A percentile compares a stretch with the other conserved stretches of the same genome.
Evolutionary conservation across 1,140 invertebrate genomes (phyloP).

Genomic region (Harpegnathos saltator): DNA sequence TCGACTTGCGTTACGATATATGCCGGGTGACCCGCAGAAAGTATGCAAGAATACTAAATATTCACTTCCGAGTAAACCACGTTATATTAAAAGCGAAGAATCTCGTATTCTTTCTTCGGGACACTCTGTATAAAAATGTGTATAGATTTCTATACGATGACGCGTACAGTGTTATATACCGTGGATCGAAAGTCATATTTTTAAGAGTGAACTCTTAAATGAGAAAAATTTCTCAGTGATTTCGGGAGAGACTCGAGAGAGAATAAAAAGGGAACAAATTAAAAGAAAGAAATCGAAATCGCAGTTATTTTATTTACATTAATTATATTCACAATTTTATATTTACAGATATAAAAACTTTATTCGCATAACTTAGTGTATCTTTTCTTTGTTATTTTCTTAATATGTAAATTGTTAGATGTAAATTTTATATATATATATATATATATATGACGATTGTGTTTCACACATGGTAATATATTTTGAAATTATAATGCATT

Average conservation of each 20-base stretch:
- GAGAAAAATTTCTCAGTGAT: not conserved
- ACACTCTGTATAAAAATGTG: slow-evolving; percentile 72
- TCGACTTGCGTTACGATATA: slow-evolving; percentile 75
- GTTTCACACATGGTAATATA: slow-evolving; percentile 66
- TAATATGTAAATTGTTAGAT: slow-evolving; percentile 64
- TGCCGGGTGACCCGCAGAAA: slow-evolving; percentile 58
- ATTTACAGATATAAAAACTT: not conserved
- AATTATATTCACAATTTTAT: slow-evolving; percentile 11
- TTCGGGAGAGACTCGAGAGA: too few species aligned
- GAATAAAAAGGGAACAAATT: not conserved
- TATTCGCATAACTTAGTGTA: not conserved
- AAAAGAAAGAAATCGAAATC: not conserved
- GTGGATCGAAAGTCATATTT: slow-evolving; percentile 28
- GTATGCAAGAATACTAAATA: not conserved
- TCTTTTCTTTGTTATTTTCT: slow-evolving; percentile 2
- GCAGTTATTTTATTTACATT: not conserved
- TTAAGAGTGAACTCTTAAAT: not conserved
- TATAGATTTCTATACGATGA: slow-evolving; percentile 77
- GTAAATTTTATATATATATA: slow-evolving; percentile 65
- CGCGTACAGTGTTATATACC: slow-evolving; percentile 14
- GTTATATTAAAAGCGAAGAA: not conserved
- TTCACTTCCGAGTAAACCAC: not conserved
- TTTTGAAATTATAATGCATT: too few species aligned
- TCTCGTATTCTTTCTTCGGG: not conserved
- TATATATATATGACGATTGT: slow-evolving; percentile 69